These are phyloP conservation scores for Troides aeacus DNA, from an alignment of 2,888 invertebrate species.

Conservation along the genomic window DNA sequence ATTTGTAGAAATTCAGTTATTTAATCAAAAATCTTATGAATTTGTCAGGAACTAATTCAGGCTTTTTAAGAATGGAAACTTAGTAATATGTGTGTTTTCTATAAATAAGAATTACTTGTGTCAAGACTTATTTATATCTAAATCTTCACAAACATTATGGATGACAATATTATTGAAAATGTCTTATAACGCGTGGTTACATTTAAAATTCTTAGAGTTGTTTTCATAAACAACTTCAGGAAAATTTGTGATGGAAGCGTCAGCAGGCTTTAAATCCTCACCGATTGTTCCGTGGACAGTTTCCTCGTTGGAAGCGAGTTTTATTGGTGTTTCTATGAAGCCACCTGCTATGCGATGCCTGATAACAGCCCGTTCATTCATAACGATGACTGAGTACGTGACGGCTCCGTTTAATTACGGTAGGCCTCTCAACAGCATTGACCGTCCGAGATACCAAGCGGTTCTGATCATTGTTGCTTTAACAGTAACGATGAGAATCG, in stretches of 20 bases:
- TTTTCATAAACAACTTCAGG: neutral
- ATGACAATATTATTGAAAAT: no score
- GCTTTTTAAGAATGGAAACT: no score
- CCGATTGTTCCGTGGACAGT: conserved; percentile 31
- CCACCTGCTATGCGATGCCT: conserved; percentile 62
- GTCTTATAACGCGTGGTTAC: no score
- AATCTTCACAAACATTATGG: no score
- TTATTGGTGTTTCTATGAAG: conserved; percentile 52
- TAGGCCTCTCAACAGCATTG: conserved; percentile 23
- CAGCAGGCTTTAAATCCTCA: conserved; percentile 23
- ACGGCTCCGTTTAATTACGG: conserved; percentile 42
- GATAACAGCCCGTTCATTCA: conserved; percentile 65
- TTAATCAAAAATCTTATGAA: no score
- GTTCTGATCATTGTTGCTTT: conserved; percentile 14
- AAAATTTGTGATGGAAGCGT: neutral
- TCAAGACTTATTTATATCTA: no score
- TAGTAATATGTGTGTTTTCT: no score
- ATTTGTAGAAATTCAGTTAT: no score
- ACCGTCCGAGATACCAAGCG: conserved; percentile 18
- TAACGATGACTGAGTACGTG: conserved; percentile 59
- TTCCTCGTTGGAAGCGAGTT: conserved; percentile 35
- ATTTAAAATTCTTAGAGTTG: no score
- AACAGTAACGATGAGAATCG: conserved; percentile 3
- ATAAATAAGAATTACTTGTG: no score
- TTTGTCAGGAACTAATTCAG: no score